Evolutionary conservation across 2,888 invertebrate genomes (phyloP).

Genomic region (Drosophila ustulata): DNA sequence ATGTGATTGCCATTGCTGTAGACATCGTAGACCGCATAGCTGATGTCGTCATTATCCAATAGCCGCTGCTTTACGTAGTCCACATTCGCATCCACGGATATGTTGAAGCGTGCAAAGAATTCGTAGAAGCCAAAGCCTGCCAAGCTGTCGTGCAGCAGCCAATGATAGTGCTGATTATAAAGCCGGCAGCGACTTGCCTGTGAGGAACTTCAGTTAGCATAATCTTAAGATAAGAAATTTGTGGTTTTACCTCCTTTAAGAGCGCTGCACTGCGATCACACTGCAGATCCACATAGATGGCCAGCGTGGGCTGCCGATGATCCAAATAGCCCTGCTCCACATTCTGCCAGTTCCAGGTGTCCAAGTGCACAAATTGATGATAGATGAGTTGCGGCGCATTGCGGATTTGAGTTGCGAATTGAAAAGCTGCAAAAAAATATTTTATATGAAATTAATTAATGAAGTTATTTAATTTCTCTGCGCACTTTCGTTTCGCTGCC

Average conservation of each 20-base stretch:
- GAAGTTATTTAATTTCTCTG: constrained; percentile 29
- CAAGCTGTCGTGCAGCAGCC: constrained; percentile 74
- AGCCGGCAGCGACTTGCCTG: constrained; percentile 74
- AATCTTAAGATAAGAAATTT: background rate
- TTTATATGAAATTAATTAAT: background rate
- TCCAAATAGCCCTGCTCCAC: constrained; percentile 59
- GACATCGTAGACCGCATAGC: constrained; percentile 78
- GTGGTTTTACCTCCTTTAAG: constrained; percentile 46
- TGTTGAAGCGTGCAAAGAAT: constrained; percentile 67
- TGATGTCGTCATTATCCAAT: background rate
- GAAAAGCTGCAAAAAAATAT: constrained; percentile 41
- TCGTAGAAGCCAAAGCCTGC: constrained; percentile 47
- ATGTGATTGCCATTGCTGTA: constrained; percentile 83
- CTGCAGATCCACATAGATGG: constrained; percentile 74
- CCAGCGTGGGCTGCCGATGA: constrained; percentile 62
- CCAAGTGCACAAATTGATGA: constrained; percentile 61
- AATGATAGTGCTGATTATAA: constrained; percentile 76
- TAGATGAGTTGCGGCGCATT: constrained; percentile 54
- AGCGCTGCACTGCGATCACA: constrained; percentile 58
- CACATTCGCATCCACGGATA: constrained; percentile 82
- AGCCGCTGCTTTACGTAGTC: constrained; percentile 59
- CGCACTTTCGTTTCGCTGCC: constrained; percentile 64
- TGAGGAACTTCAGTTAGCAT: background rate
- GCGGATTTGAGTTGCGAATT: constrained; percentile 52
- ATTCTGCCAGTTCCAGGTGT: constrained; percentile 30